Percentiles rank a stretch among this genome's conserved stretches.
Evolutionary conservation across 2,888 invertebrate genomes (phyloP).

Genomic region (Drepanosiphum platanoidis): DNA sequence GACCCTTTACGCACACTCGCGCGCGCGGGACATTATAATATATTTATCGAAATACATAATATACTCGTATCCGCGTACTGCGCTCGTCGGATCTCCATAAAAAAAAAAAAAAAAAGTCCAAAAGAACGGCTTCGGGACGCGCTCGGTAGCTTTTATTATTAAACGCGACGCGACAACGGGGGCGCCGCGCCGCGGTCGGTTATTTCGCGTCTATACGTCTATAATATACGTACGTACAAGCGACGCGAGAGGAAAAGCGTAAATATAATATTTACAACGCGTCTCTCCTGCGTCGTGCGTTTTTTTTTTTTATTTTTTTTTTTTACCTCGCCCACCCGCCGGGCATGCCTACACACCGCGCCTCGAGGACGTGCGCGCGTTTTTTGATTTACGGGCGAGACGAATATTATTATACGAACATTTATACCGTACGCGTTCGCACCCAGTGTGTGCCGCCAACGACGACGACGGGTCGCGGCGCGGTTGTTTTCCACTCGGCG

Average conservation of each 20-base stretch:
- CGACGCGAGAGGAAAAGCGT: not conserved
- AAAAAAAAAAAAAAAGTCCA: not conserved
- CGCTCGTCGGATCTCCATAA: not conserved
- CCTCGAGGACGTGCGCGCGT: not conserved
- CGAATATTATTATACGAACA: not conserved
- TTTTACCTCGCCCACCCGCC: too few species aligned
- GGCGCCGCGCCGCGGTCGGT: not conserved
- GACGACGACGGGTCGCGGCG: not conserved
- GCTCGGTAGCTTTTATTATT: too few species aligned
- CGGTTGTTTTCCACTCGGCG: not conserved
- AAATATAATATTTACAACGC: slow-evolving; percentile 23
- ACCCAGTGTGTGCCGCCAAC: not conserved
- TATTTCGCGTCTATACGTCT: not conserved
- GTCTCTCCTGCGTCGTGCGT: not conserved
- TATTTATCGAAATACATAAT: not conserved
- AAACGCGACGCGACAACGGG: not conserved
- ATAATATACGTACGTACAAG: not conserved
- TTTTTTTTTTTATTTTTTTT: too few species aligned
- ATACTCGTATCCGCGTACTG: not conserved
- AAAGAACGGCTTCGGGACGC: not conserved
- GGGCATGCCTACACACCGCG: not conserved
- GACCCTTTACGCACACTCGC: not conserved
- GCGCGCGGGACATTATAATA: not conserved
- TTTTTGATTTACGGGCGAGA: slow-evolving; percentile 13
- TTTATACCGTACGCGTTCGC: not conserved